Evolutionary conservation across 2,797 vertebrate species (phyloP).

Genomic region (Rhinogobio ventralis): DNA sequence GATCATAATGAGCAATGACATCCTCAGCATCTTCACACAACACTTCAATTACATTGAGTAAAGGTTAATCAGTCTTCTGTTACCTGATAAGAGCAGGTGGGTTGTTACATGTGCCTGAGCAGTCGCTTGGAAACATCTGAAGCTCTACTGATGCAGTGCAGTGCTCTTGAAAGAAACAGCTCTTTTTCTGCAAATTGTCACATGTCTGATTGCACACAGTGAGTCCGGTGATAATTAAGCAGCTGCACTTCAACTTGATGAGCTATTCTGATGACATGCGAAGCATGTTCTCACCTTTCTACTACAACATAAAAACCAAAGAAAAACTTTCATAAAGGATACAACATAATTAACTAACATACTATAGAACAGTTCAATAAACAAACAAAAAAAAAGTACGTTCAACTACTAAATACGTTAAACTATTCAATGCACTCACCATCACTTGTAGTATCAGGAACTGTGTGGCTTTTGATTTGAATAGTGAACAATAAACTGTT

Average conservation of each 20-base stretch:
- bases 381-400: background rate
- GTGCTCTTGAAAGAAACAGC: background rate
- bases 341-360: background rate
- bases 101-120: slow-evolving; percentile 6
- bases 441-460: background rate
- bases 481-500: background rate
- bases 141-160: background rate
- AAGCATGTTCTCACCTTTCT: background rate
- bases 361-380: background rate
- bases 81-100: slow-evolving; percentile 20
- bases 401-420: background rate
- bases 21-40: slow-evolving; percentile 32
- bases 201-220: background rate
- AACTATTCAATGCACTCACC: background rate
- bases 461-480: background rate
- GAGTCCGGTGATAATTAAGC: slow-evolving; percentile 1
- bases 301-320: background rate
- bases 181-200: background rate
- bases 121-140: slow-evolving; percentile 28
- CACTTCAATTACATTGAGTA: slow-evolving; percentile 44
- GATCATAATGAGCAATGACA: slow-evolving; percentile 34
- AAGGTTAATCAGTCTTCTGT: slow-evolving; percentile 11
- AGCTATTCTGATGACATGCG: slow-evolving; percentile 19
- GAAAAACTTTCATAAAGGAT: background rate
- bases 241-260: slow-evolving; percentile 15